Conservation (phyloP, 2,113 vertebrate genomes). For the Equus przewalskii region DNA sequence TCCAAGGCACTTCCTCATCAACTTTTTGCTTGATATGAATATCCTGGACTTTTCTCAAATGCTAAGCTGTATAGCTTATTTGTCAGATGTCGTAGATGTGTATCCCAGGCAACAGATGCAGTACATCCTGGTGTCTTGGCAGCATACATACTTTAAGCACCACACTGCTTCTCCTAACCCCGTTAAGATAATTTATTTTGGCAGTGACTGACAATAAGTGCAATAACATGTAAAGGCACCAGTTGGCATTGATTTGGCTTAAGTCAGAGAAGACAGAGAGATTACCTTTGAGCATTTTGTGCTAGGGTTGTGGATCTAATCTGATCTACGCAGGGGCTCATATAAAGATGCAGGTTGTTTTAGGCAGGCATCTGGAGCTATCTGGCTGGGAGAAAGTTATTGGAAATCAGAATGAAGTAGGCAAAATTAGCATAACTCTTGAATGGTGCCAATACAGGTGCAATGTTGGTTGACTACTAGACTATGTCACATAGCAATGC, state of each 20-base stretch:
- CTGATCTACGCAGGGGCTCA: conserved; percentile 23
- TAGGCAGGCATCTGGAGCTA: conserved; percentile 63
- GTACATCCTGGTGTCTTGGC: conserved; percentile 58
- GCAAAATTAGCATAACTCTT: conserved; percentile 50
- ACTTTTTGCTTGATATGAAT: not conserved
- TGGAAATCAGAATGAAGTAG: conserved; percentile 63
- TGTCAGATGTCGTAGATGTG: conserved; percentile 26
- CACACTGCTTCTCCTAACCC: conserved; percentile 59
- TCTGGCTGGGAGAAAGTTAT: conserved; percentile 54
- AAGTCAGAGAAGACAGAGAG: conserved; percentile 61
- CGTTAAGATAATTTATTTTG: conserved; percentile 57
- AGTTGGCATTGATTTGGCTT: conserved; percentile 70
- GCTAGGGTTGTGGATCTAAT: conserved; percentile 41
- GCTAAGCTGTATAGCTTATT: not conserved
- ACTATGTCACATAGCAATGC: conserved; percentile 5
- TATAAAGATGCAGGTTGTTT: conserved; percentile 41
- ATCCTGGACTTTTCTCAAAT: conserved; percentile 1
- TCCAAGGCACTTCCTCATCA: not conserved
- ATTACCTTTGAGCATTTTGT: conserved; percentile 61
- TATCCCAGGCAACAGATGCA: conserved; percentile 80
- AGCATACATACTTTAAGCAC: conserved; percentile 72
- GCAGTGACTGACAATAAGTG: conserved; percentile 44
- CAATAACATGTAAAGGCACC: conserved; percentile 54
- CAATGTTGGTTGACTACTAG: conserved; percentile 40
- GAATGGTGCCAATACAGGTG: conserved; percentile 57